Conservation (phyloP, 2,888 invertebrate species). For the Parnassius apollo region DNA sequence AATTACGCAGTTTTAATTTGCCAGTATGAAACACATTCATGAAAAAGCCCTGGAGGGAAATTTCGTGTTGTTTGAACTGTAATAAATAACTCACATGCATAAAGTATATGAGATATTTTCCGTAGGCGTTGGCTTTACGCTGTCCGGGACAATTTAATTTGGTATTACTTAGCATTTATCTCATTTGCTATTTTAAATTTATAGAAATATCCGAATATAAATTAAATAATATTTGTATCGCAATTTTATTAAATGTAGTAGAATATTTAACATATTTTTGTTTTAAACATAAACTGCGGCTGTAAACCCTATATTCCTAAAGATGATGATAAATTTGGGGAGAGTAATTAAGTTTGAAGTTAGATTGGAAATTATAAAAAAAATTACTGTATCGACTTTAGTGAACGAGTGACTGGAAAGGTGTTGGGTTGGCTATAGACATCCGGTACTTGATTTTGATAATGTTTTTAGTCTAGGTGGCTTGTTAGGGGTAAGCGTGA, state of each 20-base stretch:
- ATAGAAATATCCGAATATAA: constrained; percentile 9
- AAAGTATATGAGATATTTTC: constrained; percentile 40
- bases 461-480: too few relatives aligned
- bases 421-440: too few relatives aligned
- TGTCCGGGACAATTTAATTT: constrained; percentile 39
- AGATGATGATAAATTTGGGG: background rate
- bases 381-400: too few relatives aligned
- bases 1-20: too few relatives aligned
- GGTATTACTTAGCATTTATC: constrained; percentile 43
- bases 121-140: constrained; percentile 39
- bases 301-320: background rate
- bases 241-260: background rate
- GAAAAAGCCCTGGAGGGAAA: constrained; percentile 23
- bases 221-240: constrained; percentile 22
- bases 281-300: too few relatives aligned
- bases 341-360: too few relatives aligned
- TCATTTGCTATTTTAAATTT: constrained; percentile 30
- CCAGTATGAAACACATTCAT: constrained; percentile 7
- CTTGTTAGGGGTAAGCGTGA: too few relatives aligned
- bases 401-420: too few relatives aligned
- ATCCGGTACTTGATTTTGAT: too few relatives aligned
- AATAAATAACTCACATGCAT: constrained; percentile 35
- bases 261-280: too few relatives aligned
- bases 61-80: constrained; percentile 31
- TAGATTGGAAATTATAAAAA: too few relatives aligned